A percentile compares a stretch with the other conserved stretches of the same genome.
These are phyloP conservation scores for Babylonia areolata DNA, from an alignment of 1,140 invertebrate genomes.

Conservation along the genomic window DNA sequence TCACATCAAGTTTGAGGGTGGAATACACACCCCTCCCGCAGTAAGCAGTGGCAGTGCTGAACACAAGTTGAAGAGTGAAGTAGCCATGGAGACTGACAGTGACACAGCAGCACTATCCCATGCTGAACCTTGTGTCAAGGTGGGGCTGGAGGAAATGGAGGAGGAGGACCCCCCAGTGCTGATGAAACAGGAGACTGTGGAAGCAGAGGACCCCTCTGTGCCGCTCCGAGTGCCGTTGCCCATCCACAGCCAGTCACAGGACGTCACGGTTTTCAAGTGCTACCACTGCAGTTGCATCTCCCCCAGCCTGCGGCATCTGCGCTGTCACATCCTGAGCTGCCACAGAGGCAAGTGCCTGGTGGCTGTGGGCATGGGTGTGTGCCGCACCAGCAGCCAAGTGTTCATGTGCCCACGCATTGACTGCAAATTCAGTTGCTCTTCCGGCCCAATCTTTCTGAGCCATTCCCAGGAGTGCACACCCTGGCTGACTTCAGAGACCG, in stretches of 20 bases:
- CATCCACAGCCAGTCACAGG: slow-evolving; percentile 22
- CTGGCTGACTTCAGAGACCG: slow-evolving; percentile 55
- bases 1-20: slow-evolving; percentile 56
- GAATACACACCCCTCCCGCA: background rate
- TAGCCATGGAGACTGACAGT: background rate
- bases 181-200: slow-evolving; percentile 52
- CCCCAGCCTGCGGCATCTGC: slow-evolving; percentile 44
- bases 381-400: slow-evolving; percentile 60
- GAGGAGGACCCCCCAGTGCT: slow-evolving; percentile 46
- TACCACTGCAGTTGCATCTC: slow-evolving; percentile 64
- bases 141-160: slow-evolving; percentile 43
- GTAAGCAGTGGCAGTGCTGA: background rate
- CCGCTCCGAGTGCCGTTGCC: slow-evolving; percentile 27
- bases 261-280: slow-evolving; percentile 58
- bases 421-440: slow-evolving; percentile 64
- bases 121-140: background rate
- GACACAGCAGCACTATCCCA: too few relatives aligned
- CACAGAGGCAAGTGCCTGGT: slow-evolving; percentile 63
- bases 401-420: slow-evolving; percentile 67
- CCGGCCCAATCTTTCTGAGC: slow-evolving; percentile 54
- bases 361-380: slow-evolving; percentile 60
- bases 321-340: slow-evolving; percentile 53
- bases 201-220: slow-evolving; percentile 39
- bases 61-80: background rate
- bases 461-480: slow-evolving; percentile 66